Base-by-base conservation (phyloP, 2,888 invertebrate species). In the Platycheirus rosarum region DNA sequence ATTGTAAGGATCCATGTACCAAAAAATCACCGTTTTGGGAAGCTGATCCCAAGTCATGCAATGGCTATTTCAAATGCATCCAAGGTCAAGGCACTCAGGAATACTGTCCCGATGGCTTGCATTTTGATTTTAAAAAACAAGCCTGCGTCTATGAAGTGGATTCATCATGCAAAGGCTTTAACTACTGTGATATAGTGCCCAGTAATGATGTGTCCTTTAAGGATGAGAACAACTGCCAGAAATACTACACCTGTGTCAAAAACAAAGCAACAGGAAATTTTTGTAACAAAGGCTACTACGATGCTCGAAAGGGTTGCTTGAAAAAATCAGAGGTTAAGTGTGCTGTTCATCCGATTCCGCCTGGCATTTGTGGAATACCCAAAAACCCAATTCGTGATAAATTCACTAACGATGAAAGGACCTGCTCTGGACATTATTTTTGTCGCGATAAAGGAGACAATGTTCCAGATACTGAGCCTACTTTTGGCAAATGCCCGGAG, bases 371-470 rank as follows among this genome's bases (percentile, higher is more conserved):
- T 57, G 89, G 89, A 29, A 87, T 70, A 4, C 84, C 75, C 7
- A 89, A 89, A 48, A 44, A 86, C 18, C 87, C 89, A 0, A 74
- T 85, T 51, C 85, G 87, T 0, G 53, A 86, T 70, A 80, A 65
- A 11, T 89, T 89, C 65, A 86, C 88, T 0, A 3, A 63, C 2
- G 89, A 89, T 62, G 73, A 85, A 1, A 87, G 86, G 18, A 88
- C 88, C 3, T 89, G 89, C 46, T 85, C 87, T 9, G 89, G 89
- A 0, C 88, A 89, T 55, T 87, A 85, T 63, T 88, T 86, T 62
- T 89, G 89, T 26, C 71, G 68, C 0, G 89, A 88, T 40, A 20
- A 85, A 2, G 88, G 88, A 0, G 85, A 84, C 0, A 85, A 86
- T 7, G 18, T 51, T 18, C 87, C 88, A 0, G 89, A 89, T 65